Conservation (phyloP, 2,888 invertebrate genomes). For the Auanema freiburgensis region DNA sequence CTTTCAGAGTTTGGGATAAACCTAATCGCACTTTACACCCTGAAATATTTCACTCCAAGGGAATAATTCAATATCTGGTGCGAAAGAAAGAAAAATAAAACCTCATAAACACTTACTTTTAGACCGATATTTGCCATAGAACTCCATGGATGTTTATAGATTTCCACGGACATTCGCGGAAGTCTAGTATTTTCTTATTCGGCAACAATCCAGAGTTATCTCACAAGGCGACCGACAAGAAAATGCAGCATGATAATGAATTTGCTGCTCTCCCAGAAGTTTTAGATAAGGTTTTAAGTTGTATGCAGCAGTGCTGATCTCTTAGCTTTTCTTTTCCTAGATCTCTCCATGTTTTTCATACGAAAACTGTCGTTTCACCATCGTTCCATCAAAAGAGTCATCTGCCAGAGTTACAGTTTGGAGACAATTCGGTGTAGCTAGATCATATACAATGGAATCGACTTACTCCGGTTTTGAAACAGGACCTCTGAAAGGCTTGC, state of each 20-base stretch:
- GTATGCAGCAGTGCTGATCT: conserved; percentile 71
- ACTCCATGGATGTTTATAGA: conserved; percentile 78
- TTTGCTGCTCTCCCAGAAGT: conserved; percentile 29
- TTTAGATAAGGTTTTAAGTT: conserved; percentile 26
- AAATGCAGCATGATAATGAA: conserved; percentile 16
- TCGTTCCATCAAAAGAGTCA: conserved; percentile 79
- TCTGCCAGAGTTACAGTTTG: conserved; percentile 84
- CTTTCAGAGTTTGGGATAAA: conserved; percentile 74
- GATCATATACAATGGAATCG: conserved; percentile 83
- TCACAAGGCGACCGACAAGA: conserved; percentile 44
- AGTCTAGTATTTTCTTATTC: conserved; percentile 84
- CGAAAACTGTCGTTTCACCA: conserved; percentile 76
- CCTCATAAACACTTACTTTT: conserved; percentile 8
- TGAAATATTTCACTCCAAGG: conserved; percentile 86
- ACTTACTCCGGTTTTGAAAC: conserved; percentile 83
- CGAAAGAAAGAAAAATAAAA: conserved; percentile 1
- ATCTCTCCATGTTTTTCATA: conserved; percentile 28
- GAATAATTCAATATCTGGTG: conserved; percentile 66
- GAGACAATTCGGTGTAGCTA: conserved; percentile 79
- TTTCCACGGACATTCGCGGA: conserved; percentile 89
- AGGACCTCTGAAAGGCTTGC: conserved; percentile 74
- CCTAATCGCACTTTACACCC: conserved; percentile 90
- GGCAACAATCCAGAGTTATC: conserved; percentile 75
- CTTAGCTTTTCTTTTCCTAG: conserved; percentile 11
- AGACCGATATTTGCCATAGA: conserved; percentile 45